Percentiles rank a stretch among this genome's conserved stretches.
phyloP scores from a whole-genome alignment of 2,797 vertebrate species.

The Enteromius argenteus region DNA sequence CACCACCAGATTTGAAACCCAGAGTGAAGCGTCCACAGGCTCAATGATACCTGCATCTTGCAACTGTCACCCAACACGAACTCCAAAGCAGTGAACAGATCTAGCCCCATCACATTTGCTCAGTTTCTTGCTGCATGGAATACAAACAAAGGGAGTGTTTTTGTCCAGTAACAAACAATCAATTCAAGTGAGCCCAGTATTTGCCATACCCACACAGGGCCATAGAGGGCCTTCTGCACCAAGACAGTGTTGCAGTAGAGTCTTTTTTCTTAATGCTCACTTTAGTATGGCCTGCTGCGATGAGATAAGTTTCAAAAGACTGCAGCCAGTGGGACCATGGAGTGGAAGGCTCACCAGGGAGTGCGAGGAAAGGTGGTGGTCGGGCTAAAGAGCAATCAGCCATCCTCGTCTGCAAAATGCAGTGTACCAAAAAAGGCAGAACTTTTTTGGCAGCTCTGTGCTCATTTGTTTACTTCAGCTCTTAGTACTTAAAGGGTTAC shows the following conservation, averaged over 20 bases:
- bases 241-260: constrained; percentile 3
- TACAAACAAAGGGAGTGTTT: too few relatives aligned
- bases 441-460: too few relatives aligned
- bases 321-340: constrained; percentile 17
- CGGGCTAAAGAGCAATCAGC: constrained; percentile 11
- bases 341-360: neutral
- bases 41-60: constrained; percentile 14
- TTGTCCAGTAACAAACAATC: too few relatives aligned
- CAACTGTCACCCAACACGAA: constrained; percentile 2
- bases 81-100: too few relatives aligned
- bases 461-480: too few relatives aligned
- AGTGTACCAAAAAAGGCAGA: too few relatives aligned
- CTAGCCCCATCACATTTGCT: too few relatives aligned
- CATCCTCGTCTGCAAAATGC: constrained; percentile 27
- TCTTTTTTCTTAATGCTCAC: neutral
- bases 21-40: constrained; percentile 28
- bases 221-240: neutral
- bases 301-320: constrained; percentile 26
- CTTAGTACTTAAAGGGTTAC: too few relatives aligned
- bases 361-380: neutral
- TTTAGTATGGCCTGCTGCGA: neutral
- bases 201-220: too few relatives aligned
- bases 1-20: constrained; percentile 31
- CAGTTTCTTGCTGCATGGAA: too few relatives aligned
- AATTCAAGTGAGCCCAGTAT: too few relatives aligned